Evolutionary conservation across 2,797 vertebrate genomes (phyloP).

Genomic region (Atherinosoma microstoma): DNA sequence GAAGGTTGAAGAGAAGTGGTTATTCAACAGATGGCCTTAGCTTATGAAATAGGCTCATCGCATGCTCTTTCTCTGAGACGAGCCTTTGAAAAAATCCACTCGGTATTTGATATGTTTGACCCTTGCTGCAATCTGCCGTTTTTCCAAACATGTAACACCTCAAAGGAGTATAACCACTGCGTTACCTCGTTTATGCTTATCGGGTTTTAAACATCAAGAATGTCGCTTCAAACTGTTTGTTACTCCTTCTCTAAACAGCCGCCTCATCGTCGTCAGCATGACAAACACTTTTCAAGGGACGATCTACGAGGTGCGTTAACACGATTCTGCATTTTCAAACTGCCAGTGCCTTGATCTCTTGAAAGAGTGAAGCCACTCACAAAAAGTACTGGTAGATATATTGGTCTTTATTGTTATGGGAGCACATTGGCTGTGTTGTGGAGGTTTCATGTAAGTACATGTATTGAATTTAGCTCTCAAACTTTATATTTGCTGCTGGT

Average conservation of each 20-base stretch:
- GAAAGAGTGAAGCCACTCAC: constrained; percentile 46
- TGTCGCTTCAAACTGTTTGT: constrained; percentile 10
- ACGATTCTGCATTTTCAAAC: constrained; percentile 52
- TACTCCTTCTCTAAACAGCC: constrained; percentile 22
- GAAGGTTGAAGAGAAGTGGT: constrained; percentile 49
- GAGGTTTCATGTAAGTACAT: constrained; percentile 59
- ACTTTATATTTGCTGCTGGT: constrained; percentile 6
- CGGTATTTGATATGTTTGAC: constrained; percentile 14
- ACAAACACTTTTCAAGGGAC: constrained; percentile 50
- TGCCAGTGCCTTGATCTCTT: constrained; percentile 70
- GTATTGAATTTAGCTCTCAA: background rate
- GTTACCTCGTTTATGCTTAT: constrained; percentile 50
- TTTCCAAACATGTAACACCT: constrained; percentile 43
- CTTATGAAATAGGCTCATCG: constrained; percentile 19
- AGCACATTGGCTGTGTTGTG: constrained; percentile 52
- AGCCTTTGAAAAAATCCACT: constrained; percentile 43
- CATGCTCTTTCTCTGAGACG: constrained; percentile 11
- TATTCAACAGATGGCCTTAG: constrained; percentile 35
- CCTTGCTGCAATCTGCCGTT: constrained; percentile 34
- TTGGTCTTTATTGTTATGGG: constrained; percentile 39
- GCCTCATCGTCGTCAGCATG: constrained; percentile 53
- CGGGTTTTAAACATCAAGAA: constrained; percentile 16
- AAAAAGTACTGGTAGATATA: constrained; percentile 25
- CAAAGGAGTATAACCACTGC: constrained; percentile 42
- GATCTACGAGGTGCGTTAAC: constrained; percentile 20